These are phyloP conservation scores for Oxytorus armatus DNA, from an alignment of 2,888 invertebrate genomes.

Conservation along the genomic window DNA sequence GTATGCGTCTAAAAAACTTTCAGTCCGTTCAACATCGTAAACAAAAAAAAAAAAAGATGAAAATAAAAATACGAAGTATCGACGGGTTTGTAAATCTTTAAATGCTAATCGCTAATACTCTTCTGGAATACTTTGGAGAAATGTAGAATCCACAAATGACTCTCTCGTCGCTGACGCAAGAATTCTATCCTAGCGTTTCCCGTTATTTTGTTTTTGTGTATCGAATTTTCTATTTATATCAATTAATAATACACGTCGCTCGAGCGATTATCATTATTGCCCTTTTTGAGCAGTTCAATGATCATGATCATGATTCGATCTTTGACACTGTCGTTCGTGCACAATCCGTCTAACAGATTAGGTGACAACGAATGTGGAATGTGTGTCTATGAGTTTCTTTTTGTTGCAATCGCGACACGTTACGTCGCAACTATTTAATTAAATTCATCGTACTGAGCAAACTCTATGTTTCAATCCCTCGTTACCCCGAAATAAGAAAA, in stretches of 20 bases:
- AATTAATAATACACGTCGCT: constrained; percentile 55
- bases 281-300: constrained; percentile 53
- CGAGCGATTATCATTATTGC: constrained; percentile 57
- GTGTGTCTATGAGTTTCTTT: constrained; percentile 17
- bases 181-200: constrained; percentile 36
- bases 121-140: constrained; percentile 61
- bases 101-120: constrained; percentile 64
- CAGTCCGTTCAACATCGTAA: constrained; percentile 78
- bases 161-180: constrained; percentile 39
- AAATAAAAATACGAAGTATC: constrained; percentile 72
- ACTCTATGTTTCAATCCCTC: background rate
- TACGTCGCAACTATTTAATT: background rate
- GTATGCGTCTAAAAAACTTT: constrained; percentile 68
- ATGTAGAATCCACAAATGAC: constrained; percentile 49
- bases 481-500: background rate
- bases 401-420: background rate
- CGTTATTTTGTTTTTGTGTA: constrained; percentile 5
- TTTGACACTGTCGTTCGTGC: constrained; percentile 29
- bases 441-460: background rate
- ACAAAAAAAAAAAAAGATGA: constrained; percentile 68
- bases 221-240: constrained; percentile 11
- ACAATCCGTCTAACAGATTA: constrained; percentile 26
- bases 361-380: constrained; percentile 53
- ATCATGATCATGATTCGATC: constrained; percentile 22
- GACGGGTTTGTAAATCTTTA: constrained; percentile 41